Conservation (phyloP, 2,113 vertebrate species). For the Sturnus vulgaris region DNA sequence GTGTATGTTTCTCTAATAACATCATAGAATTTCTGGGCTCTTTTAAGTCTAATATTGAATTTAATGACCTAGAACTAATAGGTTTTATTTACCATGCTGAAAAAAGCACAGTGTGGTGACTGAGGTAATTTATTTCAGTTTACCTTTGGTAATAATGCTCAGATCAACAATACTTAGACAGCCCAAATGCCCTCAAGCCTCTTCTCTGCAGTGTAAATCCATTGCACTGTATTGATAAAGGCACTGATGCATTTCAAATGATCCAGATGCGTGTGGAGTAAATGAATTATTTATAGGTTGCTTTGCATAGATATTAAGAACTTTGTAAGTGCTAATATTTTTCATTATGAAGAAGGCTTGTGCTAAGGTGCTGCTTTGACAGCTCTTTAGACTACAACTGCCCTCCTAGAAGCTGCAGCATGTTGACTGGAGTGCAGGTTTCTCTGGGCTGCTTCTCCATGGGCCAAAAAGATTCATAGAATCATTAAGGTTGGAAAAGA, state of each 20-base stretch:
- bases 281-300: slow-evolving; percentile 44
- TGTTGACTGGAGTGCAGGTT: not conserved
- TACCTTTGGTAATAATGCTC: slow-evolving; percentile 28
- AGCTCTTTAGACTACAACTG: not conserved
- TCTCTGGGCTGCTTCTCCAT: not conserved
- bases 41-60: slow-evolving; percentile 23
- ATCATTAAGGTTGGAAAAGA: not conserved
- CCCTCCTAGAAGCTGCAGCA: not conserved
- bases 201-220: not conserved
- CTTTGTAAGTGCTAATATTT: slow-evolving; percentile 10
- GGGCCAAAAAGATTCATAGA: not conserved
- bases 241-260: not conserved
- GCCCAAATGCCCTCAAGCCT: not conserved
- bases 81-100: slow-evolving; percentile 43
- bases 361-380: not conserved
- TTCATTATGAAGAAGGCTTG: not conserved
- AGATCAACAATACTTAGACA: not conserved
- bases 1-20: not conserved
- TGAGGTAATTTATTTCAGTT: slow-evolving; percentile 34
- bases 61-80: slow-evolving; percentile 55
- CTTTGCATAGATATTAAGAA: slow-evolving; percentile 43
- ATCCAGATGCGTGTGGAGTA: not conserved
- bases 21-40: not conserved
- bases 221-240: not conserved
- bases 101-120: not conserved